These are phyloP conservation scores for Tachysurus fulvidraco DNA, from an alignment of 2,113 vertebrate genomes.

Conservation along the genomic window DNA sequence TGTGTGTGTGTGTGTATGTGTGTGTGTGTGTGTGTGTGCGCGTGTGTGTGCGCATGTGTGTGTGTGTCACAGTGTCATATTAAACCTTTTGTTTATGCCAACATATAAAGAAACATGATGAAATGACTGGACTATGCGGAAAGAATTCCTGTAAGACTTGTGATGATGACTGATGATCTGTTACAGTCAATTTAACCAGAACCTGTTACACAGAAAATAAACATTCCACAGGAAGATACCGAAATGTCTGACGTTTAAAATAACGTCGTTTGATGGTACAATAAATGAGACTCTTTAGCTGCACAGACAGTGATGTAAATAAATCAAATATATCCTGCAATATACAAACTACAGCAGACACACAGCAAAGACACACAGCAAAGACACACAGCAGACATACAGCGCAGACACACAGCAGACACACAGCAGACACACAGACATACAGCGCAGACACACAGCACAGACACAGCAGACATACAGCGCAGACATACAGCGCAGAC, in stretches of 20 bases:
- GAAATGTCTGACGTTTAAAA: neutral
- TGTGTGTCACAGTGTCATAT: neutral
- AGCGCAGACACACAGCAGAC: too few species aligned
- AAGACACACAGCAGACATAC: neutral
- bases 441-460: too few species aligned
- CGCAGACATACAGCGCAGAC: too few species aligned
- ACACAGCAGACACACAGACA: too few species aligned
- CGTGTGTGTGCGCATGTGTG: neutral
- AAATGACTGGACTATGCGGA: neutral
- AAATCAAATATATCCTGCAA: neutral
- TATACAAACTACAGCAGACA: neutral
- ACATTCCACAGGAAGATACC: neutral
- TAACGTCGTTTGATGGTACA: neutral
- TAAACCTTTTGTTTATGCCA: conserved; percentile 46
- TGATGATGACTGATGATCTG: neutral
- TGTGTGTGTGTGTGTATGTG: conserved; percentile 1
- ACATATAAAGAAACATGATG: neutral
- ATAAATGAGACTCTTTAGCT: neutral
- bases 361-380: neutral
- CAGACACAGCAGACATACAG: too few species aligned
- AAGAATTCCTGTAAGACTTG: conserved; percentile 43
- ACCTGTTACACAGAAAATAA: neutral
- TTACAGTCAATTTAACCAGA: neutral
- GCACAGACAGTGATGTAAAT: neutral
- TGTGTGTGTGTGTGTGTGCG: neutral